Conservation (phyloP, 2,113 vertebrate genomes). For the Leucoraja erinaceus region DNA sequence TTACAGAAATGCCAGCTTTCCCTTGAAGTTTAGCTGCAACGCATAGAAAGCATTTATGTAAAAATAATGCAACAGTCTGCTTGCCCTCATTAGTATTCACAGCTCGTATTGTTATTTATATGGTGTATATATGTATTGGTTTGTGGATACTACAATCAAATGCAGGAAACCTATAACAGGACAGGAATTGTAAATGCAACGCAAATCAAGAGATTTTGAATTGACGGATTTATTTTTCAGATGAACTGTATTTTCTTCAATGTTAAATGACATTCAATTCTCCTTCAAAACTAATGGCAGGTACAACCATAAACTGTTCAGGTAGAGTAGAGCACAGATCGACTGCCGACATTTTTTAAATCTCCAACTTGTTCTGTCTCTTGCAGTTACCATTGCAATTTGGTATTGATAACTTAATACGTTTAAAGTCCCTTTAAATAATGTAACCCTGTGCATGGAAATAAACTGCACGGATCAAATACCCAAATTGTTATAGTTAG, state of each 20-base stretch:
- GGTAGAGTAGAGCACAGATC: background rate
- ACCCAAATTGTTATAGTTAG: too few relatives aligned
- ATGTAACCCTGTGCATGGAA: background rate
- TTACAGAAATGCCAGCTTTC: background rate
- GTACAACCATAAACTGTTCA: background rate
- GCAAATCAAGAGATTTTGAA: background rate
- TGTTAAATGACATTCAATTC: background rate
- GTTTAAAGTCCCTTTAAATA: background rate
- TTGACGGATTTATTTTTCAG: background rate
- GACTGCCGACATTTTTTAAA: background rate
- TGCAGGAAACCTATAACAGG: background rate
- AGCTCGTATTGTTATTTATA: background rate
- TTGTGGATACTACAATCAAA: background rate
- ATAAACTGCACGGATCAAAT: background rate
- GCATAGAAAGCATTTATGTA: background rate
- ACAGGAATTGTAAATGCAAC: background rate
- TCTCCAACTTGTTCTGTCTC: background rate
- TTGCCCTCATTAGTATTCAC: background rate
- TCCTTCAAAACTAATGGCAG: constrained; percentile 19
- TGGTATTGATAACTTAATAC: background rate
- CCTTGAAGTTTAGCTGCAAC: background rate
- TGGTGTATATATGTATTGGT: background rate
- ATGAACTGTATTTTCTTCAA: background rate
- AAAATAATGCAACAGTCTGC: background rate
- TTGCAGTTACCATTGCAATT: background rate